A percentile compares a stretch with the other conserved stretches of the same genome.
These are phyloP conservation scores for Eulimnadia texana DNA, from an alignment of 1,140 invertebrate species.

Conservation along the genomic window DNA sequence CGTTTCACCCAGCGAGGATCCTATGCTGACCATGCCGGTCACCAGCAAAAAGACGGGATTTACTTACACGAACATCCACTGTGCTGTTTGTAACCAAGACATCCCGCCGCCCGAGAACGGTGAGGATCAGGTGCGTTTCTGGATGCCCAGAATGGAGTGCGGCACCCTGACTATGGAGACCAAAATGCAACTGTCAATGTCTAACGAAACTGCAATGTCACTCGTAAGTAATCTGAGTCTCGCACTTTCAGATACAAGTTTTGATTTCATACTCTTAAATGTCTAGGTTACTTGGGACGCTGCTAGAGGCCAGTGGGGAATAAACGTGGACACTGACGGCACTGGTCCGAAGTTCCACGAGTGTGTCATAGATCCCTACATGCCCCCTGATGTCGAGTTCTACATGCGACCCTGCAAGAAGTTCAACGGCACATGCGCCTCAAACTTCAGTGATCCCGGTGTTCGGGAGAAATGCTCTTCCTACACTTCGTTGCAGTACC, in stretches of 20 bases:
- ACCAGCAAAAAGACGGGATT: conserved; percentile 30
- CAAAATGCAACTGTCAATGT: not conserved
- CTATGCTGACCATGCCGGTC: conserved; percentile 31
- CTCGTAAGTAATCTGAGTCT: conserved; percentile 18
- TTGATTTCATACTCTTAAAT: not conserved
- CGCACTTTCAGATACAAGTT: not conserved
- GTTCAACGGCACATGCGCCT: conserved; percentile 25
- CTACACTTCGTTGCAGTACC: conserved; percentile 32
- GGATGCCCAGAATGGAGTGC: conserved; percentile 9
- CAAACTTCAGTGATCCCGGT: conserved; percentile 26
- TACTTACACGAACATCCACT: conserved; percentile 40
- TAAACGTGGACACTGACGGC: conserved; percentile 20
- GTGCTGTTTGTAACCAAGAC: conserved; percentile 38
- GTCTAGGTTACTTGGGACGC: conserved; percentile 19
- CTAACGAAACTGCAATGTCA: conserved; percentile 4
- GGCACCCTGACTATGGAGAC: not conserved
- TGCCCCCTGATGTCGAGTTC: conserved; percentile 25
- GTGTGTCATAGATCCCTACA: conserved; percentile 25
- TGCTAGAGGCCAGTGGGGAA: conserved; percentile 23
- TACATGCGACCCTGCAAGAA: conserved; percentile 24
- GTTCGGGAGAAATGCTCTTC: conserved; percentile 26
- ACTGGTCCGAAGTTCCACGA: conserved; percentile 20
- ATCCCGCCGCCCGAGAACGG: conserved; percentile 25
- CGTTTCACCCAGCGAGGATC: conserved; percentile 24
- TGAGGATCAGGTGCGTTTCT: conserved; percentile 29